Conservation (phyloP, 2,888 invertebrate genomes). For the Pammene fasciana region DNA sequence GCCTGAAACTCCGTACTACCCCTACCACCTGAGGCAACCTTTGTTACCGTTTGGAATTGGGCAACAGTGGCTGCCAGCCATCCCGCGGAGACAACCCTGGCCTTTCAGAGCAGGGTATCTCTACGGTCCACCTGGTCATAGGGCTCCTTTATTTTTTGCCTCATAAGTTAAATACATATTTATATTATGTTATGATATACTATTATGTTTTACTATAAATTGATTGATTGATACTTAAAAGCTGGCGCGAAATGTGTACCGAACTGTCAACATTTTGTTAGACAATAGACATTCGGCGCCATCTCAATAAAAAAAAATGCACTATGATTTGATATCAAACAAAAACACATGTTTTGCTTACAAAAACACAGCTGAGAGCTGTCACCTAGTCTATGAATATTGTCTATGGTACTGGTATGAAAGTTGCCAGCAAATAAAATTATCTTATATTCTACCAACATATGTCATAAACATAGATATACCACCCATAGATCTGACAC, state of each 20-base stretch:
- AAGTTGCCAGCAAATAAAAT: constrained; percentile 9
- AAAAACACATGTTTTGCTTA: background rate
- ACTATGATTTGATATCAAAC: background rate
- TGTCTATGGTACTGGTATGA: constrained; percentile 1
- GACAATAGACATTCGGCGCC: no score
- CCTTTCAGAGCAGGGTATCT: constrained; percentile 65
- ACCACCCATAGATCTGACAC: no score
- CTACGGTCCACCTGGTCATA: constrained; percentile 50
- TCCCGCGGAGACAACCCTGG: constrained; percentile 52
- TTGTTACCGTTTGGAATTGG: background rate
- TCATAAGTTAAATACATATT: constrained; percentile 1
- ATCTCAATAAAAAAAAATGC: no score
- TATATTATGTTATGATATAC: no score
- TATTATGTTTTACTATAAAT: no score
- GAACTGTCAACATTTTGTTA: no score
- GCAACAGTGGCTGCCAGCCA: constrained; percentile 1
- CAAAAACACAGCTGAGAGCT: constrained; percentile 6
- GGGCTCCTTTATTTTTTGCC: constrained; percentile 54
- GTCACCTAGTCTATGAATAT: constrained; percentile 13
- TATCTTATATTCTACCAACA: background rate
- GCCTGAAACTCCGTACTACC: constrained; percentile 3
- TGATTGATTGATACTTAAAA: no score
- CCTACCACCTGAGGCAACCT: background rate
- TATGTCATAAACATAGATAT: background rate
- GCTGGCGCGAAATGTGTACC: no score